Evolutionary conservation across 2,888 invertebrate species (phyloP).

Genomic region (Alloplasta piceator): DNA sequence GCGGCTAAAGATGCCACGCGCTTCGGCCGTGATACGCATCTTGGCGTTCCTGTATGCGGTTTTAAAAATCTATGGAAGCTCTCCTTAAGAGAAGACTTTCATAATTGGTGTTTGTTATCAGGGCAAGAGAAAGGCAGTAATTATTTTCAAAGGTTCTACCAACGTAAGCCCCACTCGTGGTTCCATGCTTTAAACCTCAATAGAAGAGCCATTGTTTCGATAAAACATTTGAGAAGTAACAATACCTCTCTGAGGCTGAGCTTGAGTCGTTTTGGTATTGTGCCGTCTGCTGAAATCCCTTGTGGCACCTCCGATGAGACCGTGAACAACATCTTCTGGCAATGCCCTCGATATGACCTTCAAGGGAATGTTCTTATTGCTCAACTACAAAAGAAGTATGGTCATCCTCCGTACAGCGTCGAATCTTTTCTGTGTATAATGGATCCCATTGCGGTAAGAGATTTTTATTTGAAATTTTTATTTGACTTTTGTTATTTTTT

Average conservation of each 20-base stretch:
- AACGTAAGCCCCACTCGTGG: conserved; percentile 4
- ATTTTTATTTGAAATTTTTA: no score
- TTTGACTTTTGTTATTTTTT: no score
- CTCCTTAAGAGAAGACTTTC: neutral
- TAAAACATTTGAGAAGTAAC: conserved; percentile 38
- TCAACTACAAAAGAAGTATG: no score
- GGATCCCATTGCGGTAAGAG: no score
- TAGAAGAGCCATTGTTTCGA: conserved; percentile 28
- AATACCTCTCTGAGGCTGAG: conserved; percentile 38
- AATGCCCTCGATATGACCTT: conserved; percentile 22
- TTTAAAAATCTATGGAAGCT: conserved; percentile 17
- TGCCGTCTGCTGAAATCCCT: conserved; percentile 1
- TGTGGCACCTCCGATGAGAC: conserved; percentile 45
- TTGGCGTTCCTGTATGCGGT: conserved; percentile 16
- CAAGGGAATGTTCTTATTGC: no score
- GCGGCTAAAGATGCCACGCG: conserved; percentile 34
- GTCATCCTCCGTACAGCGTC: no score
- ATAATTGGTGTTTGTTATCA: neutral
- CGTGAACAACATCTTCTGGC: conserved; percentile 44
- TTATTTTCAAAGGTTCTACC: conserved; percentile 2
- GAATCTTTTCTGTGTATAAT: no score
- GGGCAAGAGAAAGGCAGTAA: conserved; percentile 4
- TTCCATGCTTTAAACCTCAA: conserved; percentile 28
- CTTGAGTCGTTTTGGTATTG: conserved; percentile 41
- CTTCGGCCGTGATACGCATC: conserved; percentile 9